Base-by-base conservation (phyloP, 2,113 vertebrate species). In the Cochlearius cochlearius region DNA sequence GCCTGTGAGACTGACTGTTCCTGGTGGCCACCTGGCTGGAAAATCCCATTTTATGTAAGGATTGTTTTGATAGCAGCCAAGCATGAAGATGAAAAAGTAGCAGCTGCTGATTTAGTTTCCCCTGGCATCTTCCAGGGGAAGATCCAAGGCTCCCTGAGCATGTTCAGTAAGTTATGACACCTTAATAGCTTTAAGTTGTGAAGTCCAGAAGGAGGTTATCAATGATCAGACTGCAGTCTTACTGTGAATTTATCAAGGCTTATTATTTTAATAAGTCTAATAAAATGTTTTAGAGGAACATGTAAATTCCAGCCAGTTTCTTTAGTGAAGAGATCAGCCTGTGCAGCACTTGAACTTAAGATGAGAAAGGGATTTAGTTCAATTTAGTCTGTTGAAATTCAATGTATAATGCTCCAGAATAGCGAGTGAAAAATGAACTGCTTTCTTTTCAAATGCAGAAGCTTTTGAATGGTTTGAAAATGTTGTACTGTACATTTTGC, bases 31-130 rank as follows among this genome's bases (percentile, higher is more conserved):
- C 87, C 53, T 93, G 43, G 29, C 56, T 89, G 72, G 87, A 97
- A 97, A 92, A 94, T 81, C 49, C 82, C 34, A 50, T 88, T 90
- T 94, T 92, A 93, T 68, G 45, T 89, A 80, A 2, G 49, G 79
- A 93, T 95, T 94, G 49, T 93, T 96, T 95, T 95, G 82, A 94
- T 56, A 96, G 91, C 90, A 96, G 59, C 41, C 53, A 95, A 90
- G 88, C 74, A 86, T 85, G 83, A 88, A 91, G 85, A 91, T 86
- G 59, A 91, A 92, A 84, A 93, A 88, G 26, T 32, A 92, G 36
- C 60, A 90, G 45, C 77, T 91, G 72, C 45, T 94, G 80, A 85
- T 93, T 96, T 78, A 59, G 36, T 50, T 96, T 92, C 53, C 69
- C 60, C 60, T 72, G 29, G 27, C 60, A 30, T 80, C 21, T 80